Percentiles rank a stretch among this genome's conserved stretches.
phyloP scores from a whole-genome alignment of 1,140 invertebrate genomes.

The Apis florea region DNA sequence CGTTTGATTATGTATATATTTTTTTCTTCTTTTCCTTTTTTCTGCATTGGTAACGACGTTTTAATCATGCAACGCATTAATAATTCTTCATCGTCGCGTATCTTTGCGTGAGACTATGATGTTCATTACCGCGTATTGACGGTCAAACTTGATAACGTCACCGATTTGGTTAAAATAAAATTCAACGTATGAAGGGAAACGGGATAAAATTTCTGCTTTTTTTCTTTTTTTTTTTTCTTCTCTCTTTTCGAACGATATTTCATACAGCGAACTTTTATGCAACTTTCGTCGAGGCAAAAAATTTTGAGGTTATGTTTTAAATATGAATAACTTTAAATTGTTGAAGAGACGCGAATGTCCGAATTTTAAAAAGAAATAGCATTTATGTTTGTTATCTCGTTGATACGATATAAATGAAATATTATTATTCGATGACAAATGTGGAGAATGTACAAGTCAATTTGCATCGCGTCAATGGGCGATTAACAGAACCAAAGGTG shows the following conservation, averaged over 20 bases:
- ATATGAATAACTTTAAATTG: neutral
- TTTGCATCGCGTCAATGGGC: neutral
- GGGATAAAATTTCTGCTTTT: neutral
- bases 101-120: neutral
- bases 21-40: slow-evolving; percentile 11
- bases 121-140: neutral
- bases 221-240: neutral
- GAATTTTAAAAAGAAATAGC: too few species aligned
- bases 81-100: neutral
- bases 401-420: neutral
- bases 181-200: too few species aligned
- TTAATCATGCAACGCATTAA: slow-evolving; percentile 1
- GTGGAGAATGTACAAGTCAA: neutral
- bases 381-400: neutral
- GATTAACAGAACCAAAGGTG: slow-evolving; percentile 22
- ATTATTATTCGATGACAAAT: neutral
- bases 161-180: too few species aligned
- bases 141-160: neutral
- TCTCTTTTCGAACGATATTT: neutral
- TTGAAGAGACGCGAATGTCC: neutral
- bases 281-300: too few species aligned
- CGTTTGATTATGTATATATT: slow-evolving; percentile 15
- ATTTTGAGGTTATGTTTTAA: neutral
- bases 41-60: neutral
- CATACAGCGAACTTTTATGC: neutral